Percentiles rank a stretch among this genome's conserved stretches.
Evolutionary conservation across 2,113 vertebrate genomes (phyloP).

Genomic region (Corythoichthys haematopterus): DNA sequence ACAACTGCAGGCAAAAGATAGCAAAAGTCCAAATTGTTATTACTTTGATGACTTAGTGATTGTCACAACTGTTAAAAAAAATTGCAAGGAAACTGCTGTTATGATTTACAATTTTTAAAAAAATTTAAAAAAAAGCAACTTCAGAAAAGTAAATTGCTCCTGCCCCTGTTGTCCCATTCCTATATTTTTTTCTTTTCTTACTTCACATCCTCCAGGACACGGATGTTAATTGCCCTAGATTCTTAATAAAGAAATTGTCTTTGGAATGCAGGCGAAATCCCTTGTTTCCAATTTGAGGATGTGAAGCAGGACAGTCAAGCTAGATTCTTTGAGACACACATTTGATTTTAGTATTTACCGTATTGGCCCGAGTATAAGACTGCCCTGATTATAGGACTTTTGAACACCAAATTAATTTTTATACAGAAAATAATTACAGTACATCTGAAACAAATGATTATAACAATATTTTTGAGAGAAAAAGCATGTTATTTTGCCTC

Average conservation of each 20-base stretch:
- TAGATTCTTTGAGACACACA: conserved; percentile 9
- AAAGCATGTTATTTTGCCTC: no score
- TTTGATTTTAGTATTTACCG: neutral
- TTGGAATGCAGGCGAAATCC: conserved; percentile 50
- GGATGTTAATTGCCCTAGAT: conserved; percentile 58
- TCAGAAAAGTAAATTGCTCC: conserved; percentile 11
- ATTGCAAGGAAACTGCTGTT: neutral
- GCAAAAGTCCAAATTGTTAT: conserved; percentile 27
- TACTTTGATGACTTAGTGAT: conserved; percentile 41
- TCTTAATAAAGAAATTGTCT: conserved; percentile 51
- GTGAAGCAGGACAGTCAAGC: conserved; percentile 20
- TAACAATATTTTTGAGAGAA: no score
- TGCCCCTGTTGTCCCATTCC: conserved; percentile 2
- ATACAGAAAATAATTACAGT: no score
- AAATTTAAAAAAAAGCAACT: neutral
- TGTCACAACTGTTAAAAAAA: conserved; percentile 2
- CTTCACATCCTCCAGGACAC: conserved; percentile 41
- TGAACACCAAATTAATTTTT: no score
- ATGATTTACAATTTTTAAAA: neutral
- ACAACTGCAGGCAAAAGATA: conserved; percentile 1
- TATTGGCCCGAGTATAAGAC: no score
- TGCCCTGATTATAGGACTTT: no score
- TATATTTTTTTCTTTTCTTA: conserved; percentile 22
- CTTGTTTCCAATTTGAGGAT: conserved; percentile 14
- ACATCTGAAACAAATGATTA: no score